phyloP scores from a whole-genome alignment of 2,113 vertebrate species.

The Thermophis baileyi region DNA sequence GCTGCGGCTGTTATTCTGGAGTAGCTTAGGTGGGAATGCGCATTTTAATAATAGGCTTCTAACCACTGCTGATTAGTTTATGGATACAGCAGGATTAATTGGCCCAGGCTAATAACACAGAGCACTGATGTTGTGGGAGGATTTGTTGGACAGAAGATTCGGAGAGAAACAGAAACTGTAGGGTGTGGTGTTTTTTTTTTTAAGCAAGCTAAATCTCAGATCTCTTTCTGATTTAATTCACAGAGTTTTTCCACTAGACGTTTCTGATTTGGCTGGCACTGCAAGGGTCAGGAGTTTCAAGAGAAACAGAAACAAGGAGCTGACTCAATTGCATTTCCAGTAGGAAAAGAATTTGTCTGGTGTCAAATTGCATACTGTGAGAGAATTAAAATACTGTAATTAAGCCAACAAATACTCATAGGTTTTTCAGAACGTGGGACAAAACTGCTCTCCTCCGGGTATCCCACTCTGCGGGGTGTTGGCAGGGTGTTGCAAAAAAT shows the following conservation, averaged over 20 bases:
- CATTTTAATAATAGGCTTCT: constrained; percentile 8
- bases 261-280: not conserved
- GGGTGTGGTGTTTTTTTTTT: too few relatives aligned
- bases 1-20: not conserved
- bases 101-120: constrained; percentile 25
- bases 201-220: not conserved
- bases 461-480: not conserved
- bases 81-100: constrained; percentile 25
- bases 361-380: not conserved
- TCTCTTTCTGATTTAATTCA: not conserved
- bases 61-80: not conserved
- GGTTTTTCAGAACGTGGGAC: not conserved
- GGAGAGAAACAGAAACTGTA: not conserved
- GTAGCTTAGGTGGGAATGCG: constrained; percentile 19
- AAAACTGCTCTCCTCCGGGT: not conserved
- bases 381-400: not conserved
- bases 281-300: not conserved
- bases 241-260: not conserved
- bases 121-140: not conserved
- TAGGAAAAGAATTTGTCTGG: not conserved
- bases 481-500: not conserved
- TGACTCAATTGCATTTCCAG: not conserved
- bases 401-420: not conserved
- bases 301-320: not conserved
- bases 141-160: not conserved